These are phyloP conservation scores for Glossosoma conforme DNA, from an alignment of 1,140 invertebrate species.

Conservation along the genomic window DNA sequence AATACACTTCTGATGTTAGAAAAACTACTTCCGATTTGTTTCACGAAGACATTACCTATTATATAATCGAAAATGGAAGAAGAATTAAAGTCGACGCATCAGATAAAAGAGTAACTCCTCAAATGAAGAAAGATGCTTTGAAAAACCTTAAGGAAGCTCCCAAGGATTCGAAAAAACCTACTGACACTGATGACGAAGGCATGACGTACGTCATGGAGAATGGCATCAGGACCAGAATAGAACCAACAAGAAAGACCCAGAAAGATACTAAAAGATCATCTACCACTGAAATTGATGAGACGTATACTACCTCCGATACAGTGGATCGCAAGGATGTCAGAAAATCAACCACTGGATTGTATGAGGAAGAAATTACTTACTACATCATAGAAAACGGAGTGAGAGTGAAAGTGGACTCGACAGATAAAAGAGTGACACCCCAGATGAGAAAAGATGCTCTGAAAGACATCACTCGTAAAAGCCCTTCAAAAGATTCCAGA, in stretches of 20 bases:
- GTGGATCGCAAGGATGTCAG: neutral
- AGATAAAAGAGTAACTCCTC: constrained; percentile 2
- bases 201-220: constrained; percentile 28
- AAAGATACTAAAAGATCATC: constrained; percentile 4
- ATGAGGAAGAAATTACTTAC: too few relatives aligned
- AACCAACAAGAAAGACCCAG: constrained; percentile 5
- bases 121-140: too few relatives aligned
- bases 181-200: neutral
- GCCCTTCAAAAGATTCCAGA: neutral
- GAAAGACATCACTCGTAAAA: too few relatives aligned
- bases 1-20: too few relatives aligned
- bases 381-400: too few relatives aligned
- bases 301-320: too few relatives aligned
- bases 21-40: too few relatives aligned
- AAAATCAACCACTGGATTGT: constrained; percentile 1
- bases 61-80: constrained; percentile 20
- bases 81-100: constrained; percentile 13
- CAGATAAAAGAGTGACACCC: too few relatives aligned
- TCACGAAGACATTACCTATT: neutral
- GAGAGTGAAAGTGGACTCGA: too few relatives aligned
- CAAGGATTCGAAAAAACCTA: neutral
- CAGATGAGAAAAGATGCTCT: too few relatives aligned
- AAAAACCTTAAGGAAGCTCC: neutral
- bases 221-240: constrained; percentile 21
- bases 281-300: neutral